Evolutionary conservation across 2,888 invertebrate species (phyloP).

Genomic region (Clepsis dumicolana): DNA sequence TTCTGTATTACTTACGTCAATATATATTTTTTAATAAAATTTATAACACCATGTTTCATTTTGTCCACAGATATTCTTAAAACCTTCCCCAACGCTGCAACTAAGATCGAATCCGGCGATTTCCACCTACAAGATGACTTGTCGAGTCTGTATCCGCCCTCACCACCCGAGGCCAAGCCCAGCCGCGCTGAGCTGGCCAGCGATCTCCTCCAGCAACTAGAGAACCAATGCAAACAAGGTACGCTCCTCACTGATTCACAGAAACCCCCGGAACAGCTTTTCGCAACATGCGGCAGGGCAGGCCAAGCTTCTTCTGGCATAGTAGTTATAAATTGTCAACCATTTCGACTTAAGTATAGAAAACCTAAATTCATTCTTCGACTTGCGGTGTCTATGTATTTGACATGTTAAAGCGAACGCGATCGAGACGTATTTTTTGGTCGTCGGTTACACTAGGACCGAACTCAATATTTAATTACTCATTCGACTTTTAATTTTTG

Average conservation of each 20-base stretch:
- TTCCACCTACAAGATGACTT: constrained; percentile 67
- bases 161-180: constrained; percentile 77
- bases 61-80: constrained; percentile 75
- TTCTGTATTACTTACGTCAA: no score
- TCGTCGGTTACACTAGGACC: no score
- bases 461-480: background rate
- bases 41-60: background rate
- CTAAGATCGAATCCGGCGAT: constrained; percentile 69
- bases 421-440: no score
- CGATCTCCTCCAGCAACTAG: constrained; percentile 89
- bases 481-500: no score
- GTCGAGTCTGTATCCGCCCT: constrained; percentile 72
- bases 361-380: no score
- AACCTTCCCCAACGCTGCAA: constrained; percentile 72
- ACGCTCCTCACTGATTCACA: constrained; percentile 38
- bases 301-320: no score
- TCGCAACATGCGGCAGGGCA: no score
- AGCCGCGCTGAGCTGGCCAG: constrained; percentile 87
- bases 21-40: no score
- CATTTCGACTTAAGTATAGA: no score
- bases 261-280: background rate
- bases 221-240: constrained; percentile 90
- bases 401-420: no score
- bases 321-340: no score
- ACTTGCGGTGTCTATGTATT: no score